phyloP scores from a whole-genome alignment of 1,140 invertebrate genomes.

The Brachionus angularis region DNA sequence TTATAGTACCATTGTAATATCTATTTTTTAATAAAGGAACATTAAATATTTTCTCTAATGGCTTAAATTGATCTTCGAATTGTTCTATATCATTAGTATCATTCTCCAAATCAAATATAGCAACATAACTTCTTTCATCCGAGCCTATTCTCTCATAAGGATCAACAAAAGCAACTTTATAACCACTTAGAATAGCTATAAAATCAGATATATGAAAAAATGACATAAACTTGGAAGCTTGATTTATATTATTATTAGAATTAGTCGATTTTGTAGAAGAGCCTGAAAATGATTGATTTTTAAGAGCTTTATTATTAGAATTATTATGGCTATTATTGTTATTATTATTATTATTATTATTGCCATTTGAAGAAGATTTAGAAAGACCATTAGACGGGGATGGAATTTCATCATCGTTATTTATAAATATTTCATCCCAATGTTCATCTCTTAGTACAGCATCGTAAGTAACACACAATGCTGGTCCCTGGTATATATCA shows the following conservation, averaged over 20 bases:
- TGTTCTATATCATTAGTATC: constrained; percentile 31
- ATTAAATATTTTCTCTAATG: constrained; percentile 44
- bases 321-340: background rate
- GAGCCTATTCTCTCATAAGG: constrained; percentile 29
- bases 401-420: constrained; percentile 8
- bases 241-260: too few relatives aligned
- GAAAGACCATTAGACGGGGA: background rate
- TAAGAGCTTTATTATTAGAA: background rate
- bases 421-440: constrained; percentile 44
- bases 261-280: background rate
- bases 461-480: constrained; percentile 37
- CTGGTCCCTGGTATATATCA: constrained; percentile 36
- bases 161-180: constrained; percentile 37
- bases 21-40: constrained; percentile 15
- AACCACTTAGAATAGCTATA: constrained; percentile 43
- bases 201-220: constrained; percentile 45
- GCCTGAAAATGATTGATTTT: background rate
- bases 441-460: constrained; percentile 39
- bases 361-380: background rate
- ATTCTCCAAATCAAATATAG: constrained; percentile 43
- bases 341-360: background rate
- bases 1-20: constrained; percentile 43
- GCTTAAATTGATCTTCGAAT: constrained; percentile 44
- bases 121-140: constrained; percentile 37
- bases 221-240: constrained; percentile 40